Evolutionary conservation across 2,888 invertebrate genomes (phyloP).

Genomic region (Oxyteleia sp.): DNA sequence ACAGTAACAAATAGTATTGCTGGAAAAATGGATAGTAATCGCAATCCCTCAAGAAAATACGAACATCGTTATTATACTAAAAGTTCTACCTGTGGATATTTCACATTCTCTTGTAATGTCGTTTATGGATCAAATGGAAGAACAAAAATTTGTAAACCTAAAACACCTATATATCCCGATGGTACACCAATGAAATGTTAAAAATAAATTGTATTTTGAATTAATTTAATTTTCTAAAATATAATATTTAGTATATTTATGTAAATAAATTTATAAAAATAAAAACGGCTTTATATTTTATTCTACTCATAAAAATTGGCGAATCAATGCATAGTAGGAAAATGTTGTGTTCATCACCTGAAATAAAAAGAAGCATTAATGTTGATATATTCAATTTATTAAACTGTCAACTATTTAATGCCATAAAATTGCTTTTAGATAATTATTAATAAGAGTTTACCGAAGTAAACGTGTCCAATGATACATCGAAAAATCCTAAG

Average conservation of each 20-base stretch:
- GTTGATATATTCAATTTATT: no score
- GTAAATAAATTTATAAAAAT: not conserved
- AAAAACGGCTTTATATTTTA: not conserved
- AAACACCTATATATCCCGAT: slow-evolving; percentile 93
- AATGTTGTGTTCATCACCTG: slow-evolving; percentile 23
- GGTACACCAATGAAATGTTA: slow-evolving; percentile 91
- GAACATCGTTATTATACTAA: slow-evolving; percentile 94
- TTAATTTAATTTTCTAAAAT: not conserved
- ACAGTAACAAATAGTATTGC: slow-evolving; percentile 94
- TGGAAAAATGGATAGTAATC: slow-evolving; percentile 90
- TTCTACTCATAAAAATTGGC: slow-evolving; percentile 17
- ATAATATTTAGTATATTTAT: not conserved
- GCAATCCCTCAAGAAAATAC: slow-evolving; percentile 88
- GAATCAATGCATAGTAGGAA: slow-evolving; percentile 28
- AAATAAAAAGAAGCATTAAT: slow-evolving; percentile 6
- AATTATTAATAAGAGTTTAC: slow-evolving; percentile 8
- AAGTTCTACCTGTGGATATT: slow-evolving; percentile 95
- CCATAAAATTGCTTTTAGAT: no score
- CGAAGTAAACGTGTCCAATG: slow-evolving; percentile 22
- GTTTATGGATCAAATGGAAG: slow-evolving; percentile 93
- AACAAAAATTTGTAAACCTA: slow-evolving; percentile 94
- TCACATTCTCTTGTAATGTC: slow-evolving; percentile 94
- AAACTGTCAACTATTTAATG: no score
- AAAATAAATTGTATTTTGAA: slow-evolving; percentile 18
- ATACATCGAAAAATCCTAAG: slow-evolving; percentile 31